Conservation (phyloP, 2,888 invertebrate species). For the Byasa hedistus region DNA sequence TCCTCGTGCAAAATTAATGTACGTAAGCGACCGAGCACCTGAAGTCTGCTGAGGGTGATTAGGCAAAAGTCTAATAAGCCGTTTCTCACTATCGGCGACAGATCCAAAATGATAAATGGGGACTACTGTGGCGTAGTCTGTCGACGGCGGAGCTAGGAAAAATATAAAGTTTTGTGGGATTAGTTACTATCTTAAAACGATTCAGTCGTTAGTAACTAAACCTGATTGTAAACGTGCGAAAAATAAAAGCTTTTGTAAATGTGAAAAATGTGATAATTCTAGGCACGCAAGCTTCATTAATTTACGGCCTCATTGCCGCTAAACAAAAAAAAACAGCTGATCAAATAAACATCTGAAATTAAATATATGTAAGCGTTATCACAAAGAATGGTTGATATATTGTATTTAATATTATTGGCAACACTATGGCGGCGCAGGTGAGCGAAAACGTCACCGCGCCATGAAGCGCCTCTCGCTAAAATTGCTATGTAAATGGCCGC, state of each 20-base stretch:
- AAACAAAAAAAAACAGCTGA: no score
- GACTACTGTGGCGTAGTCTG: conserved; percentile 34
- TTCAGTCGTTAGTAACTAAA: conserved; percentile 20
- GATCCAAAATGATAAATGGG: conserved; percentile 43
- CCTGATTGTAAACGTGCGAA: conserved; percentile 16
- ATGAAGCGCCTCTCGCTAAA: no score
- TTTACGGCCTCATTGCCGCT: not conserved
- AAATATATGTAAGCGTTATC: no score
- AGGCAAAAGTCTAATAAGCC: conserved; percentile 37
- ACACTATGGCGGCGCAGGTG: no score
- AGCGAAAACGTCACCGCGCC: no score
- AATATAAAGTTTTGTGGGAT: conserved; percentile 29
- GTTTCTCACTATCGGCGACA: conserved; percentile 41
- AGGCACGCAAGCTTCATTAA: no score
- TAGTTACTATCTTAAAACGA: conserved; percentile 20
- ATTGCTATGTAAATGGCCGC: no score
- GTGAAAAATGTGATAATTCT: not conserved
- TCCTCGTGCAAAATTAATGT: conserved; percentile 31
- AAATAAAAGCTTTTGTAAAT: conserved; percentile 18
- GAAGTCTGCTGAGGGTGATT: conserved; percentile 35
- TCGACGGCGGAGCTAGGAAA: conserved; percentile 34
- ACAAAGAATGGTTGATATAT: no score
- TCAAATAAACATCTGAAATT: no score
- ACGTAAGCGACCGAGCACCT: conserved; percentile 31
- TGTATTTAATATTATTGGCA: no score